A percentile compares a stretch with the other conserved stretches of the same genome.
Conservation (phyloP, 2,888 invertebrate species). For the Tetrapedia diversipes region DNA sequence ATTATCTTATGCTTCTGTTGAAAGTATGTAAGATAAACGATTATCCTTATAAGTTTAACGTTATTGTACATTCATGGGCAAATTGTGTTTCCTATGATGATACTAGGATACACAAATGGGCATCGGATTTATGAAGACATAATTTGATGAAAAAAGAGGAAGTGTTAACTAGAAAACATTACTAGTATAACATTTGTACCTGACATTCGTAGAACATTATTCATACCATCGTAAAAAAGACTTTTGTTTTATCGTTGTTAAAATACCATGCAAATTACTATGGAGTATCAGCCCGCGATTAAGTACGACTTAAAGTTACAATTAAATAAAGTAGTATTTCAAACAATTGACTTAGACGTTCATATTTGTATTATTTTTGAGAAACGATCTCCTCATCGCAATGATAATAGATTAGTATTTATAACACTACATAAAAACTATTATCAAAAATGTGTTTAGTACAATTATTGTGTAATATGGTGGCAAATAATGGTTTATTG, state of each 20-base stretch:
- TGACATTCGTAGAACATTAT: slow-evolving; percentile 73
- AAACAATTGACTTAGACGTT: background rate
- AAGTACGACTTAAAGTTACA: slow-evolving; percentile 17
- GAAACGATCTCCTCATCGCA: background rate
- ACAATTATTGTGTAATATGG: slow-evolving; percentile 2
- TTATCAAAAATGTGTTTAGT: slow-evolving; percentile 3
- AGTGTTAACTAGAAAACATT: slow-evolving; percentile 68
- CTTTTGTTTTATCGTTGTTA: slow-evolving; percentile 32
- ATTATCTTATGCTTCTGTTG: slow-evolving; percentile 71
- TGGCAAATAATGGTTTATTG: slow-evolving; percentile 7
- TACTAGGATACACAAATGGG: slow-evolving; percentile 69
- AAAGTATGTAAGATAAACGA: slow-evolving; percentile 82
- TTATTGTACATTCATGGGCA: slow-evolving; percentile 70
- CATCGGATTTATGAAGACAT: slow-evolving; percentile 68
- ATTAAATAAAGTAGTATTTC: slow-evolving; percentile 39
- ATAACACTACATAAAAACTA: slow-evolving; percentile 4
- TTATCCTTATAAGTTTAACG: slow-evolving; percentile 69
- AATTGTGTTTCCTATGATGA: slow-evolving; percentile 74
- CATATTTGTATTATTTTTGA: background rate
- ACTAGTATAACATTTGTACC: slow-evolving; percentile 78
- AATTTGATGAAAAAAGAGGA: slow-evolving; percentile 62
- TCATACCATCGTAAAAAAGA: slow-evolving; percentile 49
- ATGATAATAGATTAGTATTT: slow-evolving; percentile 13
- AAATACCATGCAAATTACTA: slow-evolving; percentile 37
- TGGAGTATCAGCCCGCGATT: slow-evolving; percentile 9